phyloP scores from a whole-genome alignment of 2,113 vertebrate genomes.

The Mionectes macconnelli region DNA sequence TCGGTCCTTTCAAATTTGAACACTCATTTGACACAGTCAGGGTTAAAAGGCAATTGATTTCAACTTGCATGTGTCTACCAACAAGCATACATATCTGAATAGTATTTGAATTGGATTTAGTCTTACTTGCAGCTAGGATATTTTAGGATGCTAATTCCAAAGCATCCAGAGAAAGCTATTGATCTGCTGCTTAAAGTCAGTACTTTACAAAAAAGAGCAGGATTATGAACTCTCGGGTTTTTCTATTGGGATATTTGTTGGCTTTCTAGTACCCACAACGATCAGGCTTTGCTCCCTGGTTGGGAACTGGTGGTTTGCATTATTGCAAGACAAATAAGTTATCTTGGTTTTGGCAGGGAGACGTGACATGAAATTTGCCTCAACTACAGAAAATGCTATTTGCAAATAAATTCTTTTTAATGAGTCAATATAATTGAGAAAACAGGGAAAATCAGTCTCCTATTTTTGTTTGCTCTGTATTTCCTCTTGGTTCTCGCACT shows the following conservation, averaged over 20 bases:
- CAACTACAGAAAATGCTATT: neutral
- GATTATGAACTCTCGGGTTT: neutral
- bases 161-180: neutral
- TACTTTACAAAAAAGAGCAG: neutral
- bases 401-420: neutral
- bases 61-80: neutral
- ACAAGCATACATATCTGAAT: neutral
- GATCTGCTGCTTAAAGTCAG: neutral
- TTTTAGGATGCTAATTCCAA: neutral
- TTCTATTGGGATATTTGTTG: neutral
- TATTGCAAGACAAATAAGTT: neutral
- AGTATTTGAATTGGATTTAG: neutral
- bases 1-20: neutral
- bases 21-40: neutral
- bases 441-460: neutral
- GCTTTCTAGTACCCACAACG: neutral
- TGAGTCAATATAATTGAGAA: neutral
- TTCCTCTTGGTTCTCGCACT: neutral
- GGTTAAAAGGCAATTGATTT: neutral
- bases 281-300: neutral
- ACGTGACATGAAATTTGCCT: neutral
- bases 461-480: neutral
- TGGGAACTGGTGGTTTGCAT: neutral
- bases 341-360: rapidly evolving
- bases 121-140: neutral